Evolutionary conservation across 1,140 invertebrate genomes (phyloP), one percentile per base, ranked within the genome.

Genomic region (Drosophila elegans): DNA sequence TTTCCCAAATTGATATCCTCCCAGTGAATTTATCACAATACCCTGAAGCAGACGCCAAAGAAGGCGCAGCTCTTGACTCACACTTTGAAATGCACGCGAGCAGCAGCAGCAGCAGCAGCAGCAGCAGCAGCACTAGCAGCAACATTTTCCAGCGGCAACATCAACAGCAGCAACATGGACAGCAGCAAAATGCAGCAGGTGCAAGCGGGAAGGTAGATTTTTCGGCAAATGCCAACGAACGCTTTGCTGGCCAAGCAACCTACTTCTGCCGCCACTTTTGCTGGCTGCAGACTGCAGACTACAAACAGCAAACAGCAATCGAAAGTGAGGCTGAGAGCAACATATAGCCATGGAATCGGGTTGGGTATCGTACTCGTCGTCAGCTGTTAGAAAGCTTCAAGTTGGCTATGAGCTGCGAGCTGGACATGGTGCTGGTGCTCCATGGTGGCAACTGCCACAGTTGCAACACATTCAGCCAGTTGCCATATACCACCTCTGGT

Each of bases 161-260:
- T 38, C 29, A 1, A 63, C 63, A 46, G 32, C 44, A 72, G 60
- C 41, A 75, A 46, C 80, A 44, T 39, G 41, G 48, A 60, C 54
- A 16, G 34, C 11, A 46, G 16, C 48, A 51, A 29, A 34, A 16
- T 36, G 32, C 13, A 52, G 16, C 73, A 80, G 72, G 66, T 80
- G 74, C 62, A 72, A 76, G 29, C 66, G 53, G 78, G 66, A 64
- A 63, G 63, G 74, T 49, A 68, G n/a, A 73, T 67, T 52, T 71
- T 81, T 64, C 38, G 79, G 73, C 78, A 88, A 86, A 88, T 88
- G 84, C 84, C 83, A 86, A 86, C 72, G 80, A 83, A 78, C 21
- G 39, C 61, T 45, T 29, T 84, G 81, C 69, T 84, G 77, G 76
- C 82, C 78, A 89, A 64, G 74, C 89, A 89, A 91, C 83, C 88